Percentiles rank a stretch among this genome's conserved stretches.
Evolutionary conservation across 2,888 invertebrate species (phyloP).

Genomic region (Xanthostigma xanthostigma): DNA sequence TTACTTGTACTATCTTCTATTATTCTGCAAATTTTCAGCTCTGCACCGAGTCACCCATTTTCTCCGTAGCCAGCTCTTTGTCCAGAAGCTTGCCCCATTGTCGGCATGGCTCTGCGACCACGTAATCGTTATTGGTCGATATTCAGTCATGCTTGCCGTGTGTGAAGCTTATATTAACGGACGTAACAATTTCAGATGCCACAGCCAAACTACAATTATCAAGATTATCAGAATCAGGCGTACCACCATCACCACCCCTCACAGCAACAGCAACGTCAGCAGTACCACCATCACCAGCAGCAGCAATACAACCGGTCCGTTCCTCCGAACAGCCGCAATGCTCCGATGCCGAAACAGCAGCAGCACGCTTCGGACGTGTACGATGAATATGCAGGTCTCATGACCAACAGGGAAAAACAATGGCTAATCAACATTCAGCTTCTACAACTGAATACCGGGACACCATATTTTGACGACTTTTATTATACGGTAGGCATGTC

Average conservation of each 20-base stretch:
- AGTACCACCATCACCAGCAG: conserved; percentile 17
- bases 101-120: too few species aligned
- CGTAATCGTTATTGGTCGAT: too few species aligned
- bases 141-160: background rate
- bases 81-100: too few species aligned
- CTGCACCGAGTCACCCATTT: too few species aligned
- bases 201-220: background rate
- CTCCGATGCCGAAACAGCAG: conserved; percentile 21
- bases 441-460: conserved; percentile 83
- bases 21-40: too few species aligned
- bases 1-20: too few species aligned
- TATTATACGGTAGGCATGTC: conserved; percentile 67
- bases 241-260: conserved; percentile 15
- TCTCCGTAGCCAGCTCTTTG: too few species aligned
- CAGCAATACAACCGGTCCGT: conserved; percentile 15
- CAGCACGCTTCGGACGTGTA: conserved; percentile 13
- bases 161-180: background rate
- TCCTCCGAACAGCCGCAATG: conserved; percentile 25
- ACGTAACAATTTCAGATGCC: background rate
- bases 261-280: conserved; percentile 17
- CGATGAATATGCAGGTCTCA: conserved; percentile 81
- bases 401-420: conserved; percentile 88
- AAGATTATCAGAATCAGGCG: background rate
- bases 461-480: conserved; percentile 93
- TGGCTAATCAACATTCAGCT: conserved; percentile 94